These are phyloP conservation scores for Branchellion lobata DNA, from an alignment of 2,888 invertebrate species.

Conservation along the genomic window DNA sequence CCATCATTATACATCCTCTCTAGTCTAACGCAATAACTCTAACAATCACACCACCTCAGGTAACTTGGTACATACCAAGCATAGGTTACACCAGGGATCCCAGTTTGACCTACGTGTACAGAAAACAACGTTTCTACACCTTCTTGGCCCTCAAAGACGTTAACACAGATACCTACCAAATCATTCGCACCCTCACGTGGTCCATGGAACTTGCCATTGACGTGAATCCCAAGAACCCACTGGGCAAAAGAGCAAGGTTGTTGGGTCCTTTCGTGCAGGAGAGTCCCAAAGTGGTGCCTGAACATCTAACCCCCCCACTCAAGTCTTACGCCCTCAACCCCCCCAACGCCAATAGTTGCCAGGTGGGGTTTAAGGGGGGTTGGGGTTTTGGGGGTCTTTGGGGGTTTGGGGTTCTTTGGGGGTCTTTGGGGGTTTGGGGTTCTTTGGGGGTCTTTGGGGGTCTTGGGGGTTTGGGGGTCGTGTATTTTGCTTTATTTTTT, in stretches of 20 bases:
- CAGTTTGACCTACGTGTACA: conserved; percentile 59
- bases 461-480: not conserved
- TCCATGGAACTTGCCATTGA: conserved; percentile 59
- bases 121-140: conserved; percentile 62
- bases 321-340: conserved; percentile 46
- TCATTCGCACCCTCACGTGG: conserved; percentile 59
- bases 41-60: too few species aligned
- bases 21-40: too few species aligned
- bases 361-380: conserved; percentile 12
- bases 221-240: conserved; percentile 57
- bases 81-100: conserved; percentile 57
- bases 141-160: conserved; percentile 62
- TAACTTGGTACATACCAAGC: conserved; percentile 61
- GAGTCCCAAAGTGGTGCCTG: conserved; percentile 45
- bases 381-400: not conserved
- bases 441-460: not conserved
- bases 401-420: too few species aligned
- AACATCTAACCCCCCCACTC: conserved; percentile 7
- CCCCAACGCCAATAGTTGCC: conserved; percentile 50
- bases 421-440: too few species aligned
- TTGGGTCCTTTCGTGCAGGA: conserved; percentile 51
- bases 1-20: too few species aligned
- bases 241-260: conserved; percentile 58
- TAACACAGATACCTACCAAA: conserved; percentile 57
- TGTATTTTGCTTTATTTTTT: not conserved